phyloP scores from a whole-genome alignment of 2,797 vertebrate genomes.

The Pterois miles region DNA sequence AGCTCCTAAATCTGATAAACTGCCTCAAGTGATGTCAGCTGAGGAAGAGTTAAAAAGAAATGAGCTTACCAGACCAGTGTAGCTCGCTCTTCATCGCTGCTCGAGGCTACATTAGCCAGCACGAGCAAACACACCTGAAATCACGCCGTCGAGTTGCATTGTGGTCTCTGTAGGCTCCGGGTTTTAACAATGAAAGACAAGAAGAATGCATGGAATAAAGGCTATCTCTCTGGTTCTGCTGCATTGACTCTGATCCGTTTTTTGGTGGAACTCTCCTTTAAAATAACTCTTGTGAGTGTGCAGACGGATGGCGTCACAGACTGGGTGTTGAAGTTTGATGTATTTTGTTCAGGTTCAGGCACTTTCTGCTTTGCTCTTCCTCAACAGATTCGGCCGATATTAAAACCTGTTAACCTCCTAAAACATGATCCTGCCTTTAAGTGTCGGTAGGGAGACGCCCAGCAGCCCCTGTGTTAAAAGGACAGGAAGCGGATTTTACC shows the following conservation, averaged over 20 bases:
- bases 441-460: constrained; percentile 74
- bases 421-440: constrained; percentile 25
- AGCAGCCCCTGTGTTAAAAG: constrained; percentile 70
- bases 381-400: background rate
- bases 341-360: background rate
- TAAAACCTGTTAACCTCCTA: background rate
- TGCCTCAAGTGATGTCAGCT: background rate
- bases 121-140: background rate
- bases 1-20: background rate
- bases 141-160: background rate
- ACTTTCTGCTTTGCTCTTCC: background rate
- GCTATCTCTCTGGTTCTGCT: background rate
- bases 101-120: background rate
- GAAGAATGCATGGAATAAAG: background rate
- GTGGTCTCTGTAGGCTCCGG: background rate
- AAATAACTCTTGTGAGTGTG: background rate
- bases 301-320: background rate
- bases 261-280: background rate
- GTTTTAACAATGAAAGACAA: background rate
- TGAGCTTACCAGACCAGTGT: background rate
- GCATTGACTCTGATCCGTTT: background rate
- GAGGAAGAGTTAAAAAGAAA: background rate
- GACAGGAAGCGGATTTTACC: constrained; percentile 78
- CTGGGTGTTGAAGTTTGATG: background rate
- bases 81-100: background rate